Percentiles rank a stretch among this genome's conserved stretches.
Conservation (phyloP, 2,113 vertebrate genomes). For the Leptobrachium leishanense region DNA sequence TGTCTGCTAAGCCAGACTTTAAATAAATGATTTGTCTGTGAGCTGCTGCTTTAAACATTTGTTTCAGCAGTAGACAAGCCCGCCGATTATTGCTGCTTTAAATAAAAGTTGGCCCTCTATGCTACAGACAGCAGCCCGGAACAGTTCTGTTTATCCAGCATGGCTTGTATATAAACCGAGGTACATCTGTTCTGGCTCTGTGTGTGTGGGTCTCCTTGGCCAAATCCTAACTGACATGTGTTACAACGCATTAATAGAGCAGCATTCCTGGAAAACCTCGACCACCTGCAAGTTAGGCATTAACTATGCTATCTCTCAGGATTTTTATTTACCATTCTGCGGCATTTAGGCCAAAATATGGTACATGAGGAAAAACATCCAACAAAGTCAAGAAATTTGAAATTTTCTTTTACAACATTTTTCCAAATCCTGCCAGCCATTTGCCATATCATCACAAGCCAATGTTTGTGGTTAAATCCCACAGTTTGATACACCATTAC, state of each 20-base stretch:
- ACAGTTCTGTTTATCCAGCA: conserved; percentile 43
- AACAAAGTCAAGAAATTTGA: too few relatives aligned
- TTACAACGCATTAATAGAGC: conserved; percentile 25
- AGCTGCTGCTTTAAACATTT: neutral
- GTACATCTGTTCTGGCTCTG: conserved; percentile 47
- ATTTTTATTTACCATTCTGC: too few relatives aligned
- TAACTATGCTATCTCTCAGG: neutral
- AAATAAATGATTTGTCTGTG: conserved; percentile 5
- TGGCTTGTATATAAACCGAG: conserved; percentile 40
- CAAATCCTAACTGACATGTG: conserved; percentile 40
- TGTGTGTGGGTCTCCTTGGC: conserved; percentile 34
- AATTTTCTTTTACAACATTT: too few relatives aligned
- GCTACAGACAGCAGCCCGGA: conserved; percentile 34
- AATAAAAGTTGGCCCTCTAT: conserved; percentile 38
- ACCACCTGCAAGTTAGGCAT: conserved; percentile 32
- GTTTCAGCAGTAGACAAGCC: neutral
- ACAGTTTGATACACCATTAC: too few relatives aligned
- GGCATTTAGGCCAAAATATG: too few relatives aligned
- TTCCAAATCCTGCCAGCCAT: too few relatives aligned
- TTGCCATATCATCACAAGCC: too few relatives aligned
- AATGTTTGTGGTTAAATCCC: too few relatives aligned
- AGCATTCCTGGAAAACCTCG: conserved; percentile 28
- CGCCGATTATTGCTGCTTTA: conserved; percentile 33
- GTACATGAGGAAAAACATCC: too few relatives aligned
- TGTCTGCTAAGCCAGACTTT: conserved; percentile 21